Evolutionary conservation across 2,797 vertebrate genomes (phyloP).

Genomic region (Ctenopoma multispine): DNA sequence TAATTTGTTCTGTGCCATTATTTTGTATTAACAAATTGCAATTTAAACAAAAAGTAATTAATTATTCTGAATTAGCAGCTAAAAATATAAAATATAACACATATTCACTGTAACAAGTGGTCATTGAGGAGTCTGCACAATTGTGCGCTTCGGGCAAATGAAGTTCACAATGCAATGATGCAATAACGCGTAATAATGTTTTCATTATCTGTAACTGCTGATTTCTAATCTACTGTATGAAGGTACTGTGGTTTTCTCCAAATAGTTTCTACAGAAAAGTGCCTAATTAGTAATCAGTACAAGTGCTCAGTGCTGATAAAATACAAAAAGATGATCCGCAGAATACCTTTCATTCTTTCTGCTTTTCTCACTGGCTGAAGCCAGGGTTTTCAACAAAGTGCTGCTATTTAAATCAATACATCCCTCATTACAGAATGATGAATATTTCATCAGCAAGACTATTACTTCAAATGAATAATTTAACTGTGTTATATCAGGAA

Average conservation of each 20-base stretch:
- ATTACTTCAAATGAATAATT: constrained; percentile 86
- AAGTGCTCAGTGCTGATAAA: constrained; percentile 68
- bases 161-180: constrained; percentile 69
- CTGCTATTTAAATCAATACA: constrained; percentile 85
- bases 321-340: constrained; percentile 61
- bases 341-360: constrained; percentile 65
- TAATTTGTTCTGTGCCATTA: neutral
- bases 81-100: constrained; percentile 4
- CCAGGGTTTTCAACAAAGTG: constrained; percentile 70
- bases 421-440: constrained; percentile 81
- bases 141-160: constrained; percentile 55
- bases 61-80: constrained; percentile 18
- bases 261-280: constrained; percentile 57
- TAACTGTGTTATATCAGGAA: constrained; percentile 81
- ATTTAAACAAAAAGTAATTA: constrained; percentile 4
- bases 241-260: constrained; percentile 48
- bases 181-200: constrained; percentile 71
- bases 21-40: neutral
- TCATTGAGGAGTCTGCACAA: constrained; percentile 53
- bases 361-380: constrained; percentile 34
- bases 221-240: constrained; percentile 60
- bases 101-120: constrained; percentile 47
- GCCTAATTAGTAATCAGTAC: constrained; percentile 72
- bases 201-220: constrained; percentile 65
- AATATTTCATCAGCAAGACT: constrained; percentile 84